These are phyloP conservation scores for Marisa cornuarietis DNA, from an alignment of 1,140 invertebrate genomes.

Conservation along the genomic window DNA sequence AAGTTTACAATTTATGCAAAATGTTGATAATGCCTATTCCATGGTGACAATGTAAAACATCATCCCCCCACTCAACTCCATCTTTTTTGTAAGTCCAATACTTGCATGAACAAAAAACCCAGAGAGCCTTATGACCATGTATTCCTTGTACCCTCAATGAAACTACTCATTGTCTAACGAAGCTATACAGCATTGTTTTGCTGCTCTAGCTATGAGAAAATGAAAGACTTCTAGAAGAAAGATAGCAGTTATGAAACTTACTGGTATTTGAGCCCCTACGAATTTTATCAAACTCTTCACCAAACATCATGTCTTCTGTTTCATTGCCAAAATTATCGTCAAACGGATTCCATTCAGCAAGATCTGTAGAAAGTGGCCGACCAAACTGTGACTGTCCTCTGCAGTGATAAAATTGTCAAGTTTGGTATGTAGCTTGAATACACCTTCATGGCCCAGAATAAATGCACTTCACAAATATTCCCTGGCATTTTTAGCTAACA, in stretches of 20 bases:
- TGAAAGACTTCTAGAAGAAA: constrained; percentile 18
- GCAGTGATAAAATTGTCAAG: neutral
- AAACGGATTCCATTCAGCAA: constrained; percentile 85
- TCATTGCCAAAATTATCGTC: constrained; percentile 70
- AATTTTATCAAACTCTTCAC: constrained; percentile 87
- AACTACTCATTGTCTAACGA: neutral
- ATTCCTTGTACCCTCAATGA: neutral
- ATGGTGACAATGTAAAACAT: no score
- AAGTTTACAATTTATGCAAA: no score
- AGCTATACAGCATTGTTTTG: neutral
- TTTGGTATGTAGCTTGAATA: no score
- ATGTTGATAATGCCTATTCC: no score
- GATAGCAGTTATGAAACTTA: constrained; percentile 65
- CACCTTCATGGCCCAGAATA: no score
- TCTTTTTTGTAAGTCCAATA: no score
- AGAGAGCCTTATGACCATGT: neutral
- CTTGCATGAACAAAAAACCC: neutral
- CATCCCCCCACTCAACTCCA: no score
- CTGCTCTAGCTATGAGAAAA: constrained; percentile 9
- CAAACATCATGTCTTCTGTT: constrained; percentile 84
- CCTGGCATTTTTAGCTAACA: neutral
- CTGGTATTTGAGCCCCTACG: constrained; percentile 83
- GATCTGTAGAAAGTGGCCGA: constrained; percentile 72
- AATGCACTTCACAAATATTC: neutral
- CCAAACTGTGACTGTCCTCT: constrained; percentile 35